phyloP scores from a whole-genome alignment of 64 coral and sea anemone genomes.

The Pocillopora verrucosa region DNA sequence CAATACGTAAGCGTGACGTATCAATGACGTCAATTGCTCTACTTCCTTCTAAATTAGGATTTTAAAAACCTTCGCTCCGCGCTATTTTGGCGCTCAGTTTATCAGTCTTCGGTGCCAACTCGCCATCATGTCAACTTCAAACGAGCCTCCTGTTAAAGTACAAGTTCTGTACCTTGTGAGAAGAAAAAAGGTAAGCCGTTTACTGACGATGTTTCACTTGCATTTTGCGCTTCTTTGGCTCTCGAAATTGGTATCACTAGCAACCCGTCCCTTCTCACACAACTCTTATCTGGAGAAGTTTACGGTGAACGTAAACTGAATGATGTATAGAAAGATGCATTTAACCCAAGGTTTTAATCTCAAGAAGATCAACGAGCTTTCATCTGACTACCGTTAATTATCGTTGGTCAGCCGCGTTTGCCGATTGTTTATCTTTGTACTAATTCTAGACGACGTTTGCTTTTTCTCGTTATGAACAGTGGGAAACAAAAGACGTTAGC shows the following conservation, averaged over 20 bases:
- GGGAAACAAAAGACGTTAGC: neutral
- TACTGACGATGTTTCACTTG: neutral
- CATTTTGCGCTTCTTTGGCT: neutral
- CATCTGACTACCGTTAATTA: no score
- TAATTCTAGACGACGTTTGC: neutral
- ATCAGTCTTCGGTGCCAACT: neutral
- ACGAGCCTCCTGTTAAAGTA: neutral
- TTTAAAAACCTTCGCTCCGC: neutral
- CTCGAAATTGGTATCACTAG: neutral
- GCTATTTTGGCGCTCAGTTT: neutral
- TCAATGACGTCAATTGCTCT: neutral
- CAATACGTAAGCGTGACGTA: slow-evolving; percentile 6
- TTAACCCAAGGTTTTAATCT: no score
- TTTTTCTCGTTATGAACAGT: neutral
- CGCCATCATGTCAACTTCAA: neutral
- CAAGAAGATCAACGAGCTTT: no score
- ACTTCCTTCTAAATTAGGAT: slow-evolving; percentile 13
- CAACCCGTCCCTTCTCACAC: neutral
- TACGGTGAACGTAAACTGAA: no score
- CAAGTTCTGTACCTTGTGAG: slow-evolving; percentile 2
- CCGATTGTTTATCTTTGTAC: no score
- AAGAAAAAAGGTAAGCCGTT: neutral
- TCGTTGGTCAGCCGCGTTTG: no score
- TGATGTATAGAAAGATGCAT: no score
- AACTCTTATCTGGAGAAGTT: no score